Conservation (phyloP, 2,113 vertebrate species). For the Benitochromis conjunctus region DNA sequence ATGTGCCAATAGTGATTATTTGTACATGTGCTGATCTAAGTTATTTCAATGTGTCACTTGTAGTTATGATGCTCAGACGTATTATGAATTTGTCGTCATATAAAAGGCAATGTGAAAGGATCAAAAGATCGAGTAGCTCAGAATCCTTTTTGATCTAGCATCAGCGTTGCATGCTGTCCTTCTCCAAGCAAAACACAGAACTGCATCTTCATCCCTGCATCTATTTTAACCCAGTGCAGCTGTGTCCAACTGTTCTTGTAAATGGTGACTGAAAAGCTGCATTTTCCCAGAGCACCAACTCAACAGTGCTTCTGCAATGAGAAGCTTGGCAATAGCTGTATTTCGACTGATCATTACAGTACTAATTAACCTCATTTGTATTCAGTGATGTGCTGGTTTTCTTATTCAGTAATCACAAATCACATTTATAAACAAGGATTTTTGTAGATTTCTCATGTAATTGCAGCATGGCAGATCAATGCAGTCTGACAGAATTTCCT, state of each 20-base stretch:
- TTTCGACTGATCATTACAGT: background rate
- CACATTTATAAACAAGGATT: background rate
- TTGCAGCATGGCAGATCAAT: conserved; percentile 10
- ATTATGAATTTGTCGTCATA: background rate
- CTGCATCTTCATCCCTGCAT: background rate
- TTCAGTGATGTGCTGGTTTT: background rate
- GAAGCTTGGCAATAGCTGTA: background rate
- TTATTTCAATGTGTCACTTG: background rate
- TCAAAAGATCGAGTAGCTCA: background rate
- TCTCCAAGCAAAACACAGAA: background rate
- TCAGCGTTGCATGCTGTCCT: background rate
- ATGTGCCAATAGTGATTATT: background rate
- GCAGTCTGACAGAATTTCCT: background rate
- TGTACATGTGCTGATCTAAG: background rate
- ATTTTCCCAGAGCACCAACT: background rate
- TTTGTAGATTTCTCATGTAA: background rate
- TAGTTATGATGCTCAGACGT: background rate
- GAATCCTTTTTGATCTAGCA: background rate
- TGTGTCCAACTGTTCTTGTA: background rate
- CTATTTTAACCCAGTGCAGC: background rate
- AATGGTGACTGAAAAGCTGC: background rate
- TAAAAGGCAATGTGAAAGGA: background rate
- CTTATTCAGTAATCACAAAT: background rate
- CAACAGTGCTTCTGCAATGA: background rate
- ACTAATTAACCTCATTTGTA: background rate